Conservation (phyloP, 2,113 vertebrate genomes). For the Myiozetetes cayanensis region DNA sequence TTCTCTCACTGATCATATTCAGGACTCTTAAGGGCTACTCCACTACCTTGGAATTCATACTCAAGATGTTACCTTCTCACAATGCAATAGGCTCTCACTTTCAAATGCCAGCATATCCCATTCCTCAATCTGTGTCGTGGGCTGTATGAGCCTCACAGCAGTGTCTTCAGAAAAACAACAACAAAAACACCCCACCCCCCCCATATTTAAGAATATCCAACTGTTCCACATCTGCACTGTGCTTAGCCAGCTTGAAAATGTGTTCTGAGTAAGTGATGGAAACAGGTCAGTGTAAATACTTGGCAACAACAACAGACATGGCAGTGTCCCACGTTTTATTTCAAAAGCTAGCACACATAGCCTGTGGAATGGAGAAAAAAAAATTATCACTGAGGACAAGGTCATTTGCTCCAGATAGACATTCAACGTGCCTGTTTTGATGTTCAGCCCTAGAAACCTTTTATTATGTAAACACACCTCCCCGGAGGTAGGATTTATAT, state of each 20-base stretch:
- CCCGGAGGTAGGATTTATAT: background rate
- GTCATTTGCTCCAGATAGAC: constrained; percentile 1
- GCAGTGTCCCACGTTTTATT: background rate
- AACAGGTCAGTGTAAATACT: constrained; percentile 50
- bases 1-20: no score
- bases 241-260: constrained; percentile 21
- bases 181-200: background rate
- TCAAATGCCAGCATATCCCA: background rate
- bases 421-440: background rate
- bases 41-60: no score
- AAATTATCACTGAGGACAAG: background rate
- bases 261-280: constrained; percentile 37
- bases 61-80: no score
- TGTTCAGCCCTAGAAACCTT: background rate
- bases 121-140: constrained; percentile 23
- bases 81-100: background rate
- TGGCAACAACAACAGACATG: constrained; percentile 11
- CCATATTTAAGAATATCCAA: constrained; percentile 51
- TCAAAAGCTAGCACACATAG: background rate
- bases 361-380: background rate
- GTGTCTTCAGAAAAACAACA: background rate
- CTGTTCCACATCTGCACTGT: constrained; percentile 48
- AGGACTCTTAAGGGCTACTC: no score
- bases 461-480: background rate
- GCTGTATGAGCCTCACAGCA: background rate